These are phyloP conservation scores for Lucifuga dentata DNA, from an alignment of 2,113 vertebrate species.

Conservation along the genomic window DNA sequence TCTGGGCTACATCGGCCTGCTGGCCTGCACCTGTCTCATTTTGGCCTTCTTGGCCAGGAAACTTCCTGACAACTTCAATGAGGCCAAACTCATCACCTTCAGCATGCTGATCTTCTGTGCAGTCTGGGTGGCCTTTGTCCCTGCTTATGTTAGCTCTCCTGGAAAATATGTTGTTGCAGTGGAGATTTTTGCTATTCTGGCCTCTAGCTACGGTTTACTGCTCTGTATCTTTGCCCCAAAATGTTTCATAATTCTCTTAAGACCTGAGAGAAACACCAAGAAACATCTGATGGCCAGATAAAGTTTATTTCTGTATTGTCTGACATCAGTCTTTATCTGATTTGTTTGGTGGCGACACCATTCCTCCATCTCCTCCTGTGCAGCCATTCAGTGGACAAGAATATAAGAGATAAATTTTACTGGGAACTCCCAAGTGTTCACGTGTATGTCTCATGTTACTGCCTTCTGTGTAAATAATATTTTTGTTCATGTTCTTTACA, in stretches of 20 bases:
- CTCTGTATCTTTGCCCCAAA: conserved; percentile 68
- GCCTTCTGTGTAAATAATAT: too few relatives aligned
- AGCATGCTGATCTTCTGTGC: conserved; percentile 85
- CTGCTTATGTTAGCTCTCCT: conserved; percentile 66
- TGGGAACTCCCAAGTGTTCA: too few relatives aligned
- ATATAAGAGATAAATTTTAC: too few relatives aligned
- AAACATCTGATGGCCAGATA: conserved; percentile 64
- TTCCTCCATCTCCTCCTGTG: too few relatives aligned
- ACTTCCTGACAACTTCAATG: conserved; percentile 76
- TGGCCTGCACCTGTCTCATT: conserved; percentile 77
- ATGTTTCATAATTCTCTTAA: conserved; percentile 67
- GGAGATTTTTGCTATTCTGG: conserved; percentile 73
- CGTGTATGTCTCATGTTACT: too few relatives aligned
- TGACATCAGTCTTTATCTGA: too few relatives aligned
- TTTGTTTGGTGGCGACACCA: too few relatives aligned
- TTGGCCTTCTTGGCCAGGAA: conserved; percentile 82
- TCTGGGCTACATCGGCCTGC: conserved; percentile 82
- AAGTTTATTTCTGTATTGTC: too few relatives aligned
- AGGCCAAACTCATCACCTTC: conserved; percentile 82
- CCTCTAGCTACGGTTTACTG: conserved; percentile 59
- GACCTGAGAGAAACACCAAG: conserved; percentile 62
- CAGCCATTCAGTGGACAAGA: too few relatives aligned
- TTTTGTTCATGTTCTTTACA: too few relatives aligned
- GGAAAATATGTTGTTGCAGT: conserved; percentile 63
- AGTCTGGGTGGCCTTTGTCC: conserved; percentile 63